Percentiles rank a stretch among this genome's conserved stretches.
These are phyloP conservation scores for Halcyon chelicuti DNA, from an alignment of 2,797 vertebrate species.

Conservation along the genomic window DNA sequence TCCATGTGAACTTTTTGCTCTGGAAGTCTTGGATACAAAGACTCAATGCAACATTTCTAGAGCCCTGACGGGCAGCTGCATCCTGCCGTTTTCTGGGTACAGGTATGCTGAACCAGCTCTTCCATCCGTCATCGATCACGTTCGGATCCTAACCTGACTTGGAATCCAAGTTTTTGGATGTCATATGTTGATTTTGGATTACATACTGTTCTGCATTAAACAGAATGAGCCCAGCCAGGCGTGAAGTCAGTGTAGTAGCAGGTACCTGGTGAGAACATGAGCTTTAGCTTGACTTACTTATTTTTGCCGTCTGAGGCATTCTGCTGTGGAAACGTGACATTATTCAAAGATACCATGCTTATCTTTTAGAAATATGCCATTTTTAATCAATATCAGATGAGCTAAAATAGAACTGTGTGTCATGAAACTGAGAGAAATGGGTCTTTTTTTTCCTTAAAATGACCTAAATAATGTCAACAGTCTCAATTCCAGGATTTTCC, in stretches of 20 bases:
- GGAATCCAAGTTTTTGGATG: neutral
- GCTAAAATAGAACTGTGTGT: neutral
- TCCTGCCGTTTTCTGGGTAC: neutral
- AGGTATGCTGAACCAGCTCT: neutral
- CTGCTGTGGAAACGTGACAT: neutral
- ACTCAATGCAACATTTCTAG: neutral
- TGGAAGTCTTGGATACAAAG: neutral
- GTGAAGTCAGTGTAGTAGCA: neutral
- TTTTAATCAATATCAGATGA: neutral
- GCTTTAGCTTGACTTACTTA: neutral
- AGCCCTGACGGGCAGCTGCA: neutral
- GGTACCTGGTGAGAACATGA: neutral
- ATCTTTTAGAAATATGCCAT: neutral
- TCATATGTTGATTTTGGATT: neutral
- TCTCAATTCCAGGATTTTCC: neutral
- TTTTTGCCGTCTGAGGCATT: neutral
- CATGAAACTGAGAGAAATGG: neutral
- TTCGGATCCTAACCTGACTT: neutral
- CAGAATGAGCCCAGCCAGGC: neutral
- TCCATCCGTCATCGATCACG: neutral
- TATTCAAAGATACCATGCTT: neutral
- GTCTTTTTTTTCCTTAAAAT: neutral
- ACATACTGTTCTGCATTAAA: neutral
- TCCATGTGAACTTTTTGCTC: neutral
- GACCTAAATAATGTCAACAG: neutral